phyloP scores from a whole-genome alignment of 2,888 invertebrate species.

The Auanema sp. region DNA sequence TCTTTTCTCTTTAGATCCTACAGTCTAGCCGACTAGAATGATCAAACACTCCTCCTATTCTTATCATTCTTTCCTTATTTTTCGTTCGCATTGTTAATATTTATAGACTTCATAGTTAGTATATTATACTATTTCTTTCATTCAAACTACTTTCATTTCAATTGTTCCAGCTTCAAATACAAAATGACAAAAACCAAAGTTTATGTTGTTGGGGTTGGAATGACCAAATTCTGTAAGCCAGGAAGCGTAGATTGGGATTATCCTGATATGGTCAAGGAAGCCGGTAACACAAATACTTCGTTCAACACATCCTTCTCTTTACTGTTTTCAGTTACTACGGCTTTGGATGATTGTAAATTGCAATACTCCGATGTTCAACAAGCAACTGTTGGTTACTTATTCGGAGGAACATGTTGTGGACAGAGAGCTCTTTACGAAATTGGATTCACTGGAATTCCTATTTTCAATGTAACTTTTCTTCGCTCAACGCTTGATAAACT shows the following conservation, averaged over 20 bases:
- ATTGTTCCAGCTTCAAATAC: background rate
- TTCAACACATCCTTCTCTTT: background rate
- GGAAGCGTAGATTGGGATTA: slow-evolving; percentile 81
- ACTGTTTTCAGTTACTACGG: slow-evolving; percentile 74
- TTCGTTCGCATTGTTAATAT: too few relatives aligned
- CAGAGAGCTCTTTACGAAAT: slow-evolving; percentile 91
- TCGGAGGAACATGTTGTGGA: slow-evolving; percentile 72
- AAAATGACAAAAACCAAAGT: slow-evolving; percentile 55
- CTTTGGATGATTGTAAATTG: slow-evolving; percentile 66
- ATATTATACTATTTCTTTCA: too few relatives aligned
- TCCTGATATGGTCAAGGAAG: slow-evolving; percentile 91
- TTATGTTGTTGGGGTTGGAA: slow-evolving; percentile 63
- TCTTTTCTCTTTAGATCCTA: too few relatives aligned
- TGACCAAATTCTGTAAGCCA: slow-evolving; percentile 83
- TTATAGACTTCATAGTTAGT: too few relatives aligned
- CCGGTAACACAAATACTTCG: slow-evolving; percentile 66
- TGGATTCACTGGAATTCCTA: slow-evolving; percentile 93
- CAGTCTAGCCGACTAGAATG: too few relatives aligned
- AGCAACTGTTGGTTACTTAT: slow-evolving; percentile 72
- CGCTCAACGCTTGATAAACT: background rate
- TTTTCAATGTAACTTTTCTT: slow-evolving; percentile 76
- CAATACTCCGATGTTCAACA: slow-evolving; percentile 76
- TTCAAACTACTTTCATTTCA: too few relatives aligned
- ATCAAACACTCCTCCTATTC: too few relatives aligned
- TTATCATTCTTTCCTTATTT: too few relatives aligned